Conservation (phyloP, 2,888 invertebrate species). For the Drosophila acutilabella region DNA sequence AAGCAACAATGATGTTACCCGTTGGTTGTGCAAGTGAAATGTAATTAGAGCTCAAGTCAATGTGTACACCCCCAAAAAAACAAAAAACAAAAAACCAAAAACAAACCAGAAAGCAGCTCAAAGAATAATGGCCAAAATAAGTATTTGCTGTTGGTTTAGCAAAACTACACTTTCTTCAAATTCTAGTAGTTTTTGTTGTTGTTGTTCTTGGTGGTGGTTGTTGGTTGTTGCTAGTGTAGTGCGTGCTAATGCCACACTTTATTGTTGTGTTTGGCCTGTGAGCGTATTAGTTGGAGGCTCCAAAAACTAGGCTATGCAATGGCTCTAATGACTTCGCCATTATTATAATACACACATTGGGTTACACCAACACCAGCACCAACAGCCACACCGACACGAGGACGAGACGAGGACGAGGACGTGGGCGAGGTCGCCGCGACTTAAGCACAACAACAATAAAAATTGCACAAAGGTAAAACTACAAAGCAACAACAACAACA, state of each 20-base stretch:
- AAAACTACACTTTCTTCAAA: slow-evolving; percentile 13
- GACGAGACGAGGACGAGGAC: slow-evolving; percentile 46
- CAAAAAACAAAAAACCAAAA: slow-evolving; percentile 22
- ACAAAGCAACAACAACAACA: slow-evolving; percentile 42
- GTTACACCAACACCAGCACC: slow-evolving; percentile 19
- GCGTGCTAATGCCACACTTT: slow-evolving; percentile 73
- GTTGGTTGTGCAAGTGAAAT: slow-evolving; percentile 41
- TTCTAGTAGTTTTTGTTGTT: slow-evolving; percentile 8
- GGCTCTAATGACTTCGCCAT: slow-evolving; percentile 76
- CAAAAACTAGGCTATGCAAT: slow-evolving; percentile 75
- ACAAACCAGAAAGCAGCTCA: slow-evolving; percentile 13
- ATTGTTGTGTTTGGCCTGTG: slow-evolving; percentile 46
- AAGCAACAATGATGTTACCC: slow-evolving; percentile 40
- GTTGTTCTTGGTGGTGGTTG: slow-evolving; percentile 29
- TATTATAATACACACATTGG: slow-evolving; percentile 63
- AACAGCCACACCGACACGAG: slow-evolving; percentile 14
- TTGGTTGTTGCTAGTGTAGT: slow-evolving; percentile 31
- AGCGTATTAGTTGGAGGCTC: slow-evolving; percentile 40
- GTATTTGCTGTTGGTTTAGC: slow-evolving; percentile 49
- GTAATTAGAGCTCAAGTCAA: slow-evolving; percentile 61
- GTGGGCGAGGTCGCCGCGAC: slow-evolving; percentile 58
- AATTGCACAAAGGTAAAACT: slow-evolving; percentile 65
- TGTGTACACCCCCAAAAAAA: slow-evolving; percentile 22
- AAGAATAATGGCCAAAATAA: slow-evolving; percentile 63
- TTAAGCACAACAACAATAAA: slow-evolving; percentile 44